Base-by-base conservation (phyloP, 2,888 invertebrate genomes). In the Hybos culiciformis region DNA sequence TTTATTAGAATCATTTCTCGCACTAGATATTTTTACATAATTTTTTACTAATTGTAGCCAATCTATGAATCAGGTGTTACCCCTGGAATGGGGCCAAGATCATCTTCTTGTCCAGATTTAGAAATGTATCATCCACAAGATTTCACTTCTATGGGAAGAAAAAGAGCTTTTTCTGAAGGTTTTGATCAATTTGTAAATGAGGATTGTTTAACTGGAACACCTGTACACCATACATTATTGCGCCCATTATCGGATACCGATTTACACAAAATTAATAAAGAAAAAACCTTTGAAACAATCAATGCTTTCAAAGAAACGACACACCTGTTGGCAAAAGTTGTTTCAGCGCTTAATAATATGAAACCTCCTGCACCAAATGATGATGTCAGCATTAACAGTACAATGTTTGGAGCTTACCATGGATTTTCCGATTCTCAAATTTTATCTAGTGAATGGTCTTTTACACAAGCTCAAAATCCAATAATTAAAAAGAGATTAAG, bases 161-260 rank as follows among this genome's bases (percentile, higher is more conserved):
- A 67, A 56, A 70, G 80, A 41, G 80, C 81, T 1, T 77, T 77
- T 52, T 80, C 80, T 1, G 77, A 78, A 59, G 75, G 77, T 46
- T 73, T 73, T 45, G 69, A 71, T 53, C 52, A 36, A 36, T 19
- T 36, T 4, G 18, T 69, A 18, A 41, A 48, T 14, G 52, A 53
- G 5, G 53, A 49, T 1, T 51, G 53, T n/a, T 18, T 43, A 4
- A 38, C 32, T 9, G 52, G 49, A 17, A 50, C 50, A 4, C 52
- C 56, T 37, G 42, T 49, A 4, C n/a, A n/a, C n/a, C n/a, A n/a
- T n/a, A n/a, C n/a, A n/a, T n/a, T 51, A 3, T 47, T 54, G 23
- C 72, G 81, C 43, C 77, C 80, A 40, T 78, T 80, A 49, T 87
- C 86, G 1, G 87, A 88, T 53, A 80, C 82, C 1, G 85, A 87